These are phyloP conservation scores for Azemiops feae DNA, from an alignment of 2,113 vertebrate species.

Conservation along the genomic window DNA sequence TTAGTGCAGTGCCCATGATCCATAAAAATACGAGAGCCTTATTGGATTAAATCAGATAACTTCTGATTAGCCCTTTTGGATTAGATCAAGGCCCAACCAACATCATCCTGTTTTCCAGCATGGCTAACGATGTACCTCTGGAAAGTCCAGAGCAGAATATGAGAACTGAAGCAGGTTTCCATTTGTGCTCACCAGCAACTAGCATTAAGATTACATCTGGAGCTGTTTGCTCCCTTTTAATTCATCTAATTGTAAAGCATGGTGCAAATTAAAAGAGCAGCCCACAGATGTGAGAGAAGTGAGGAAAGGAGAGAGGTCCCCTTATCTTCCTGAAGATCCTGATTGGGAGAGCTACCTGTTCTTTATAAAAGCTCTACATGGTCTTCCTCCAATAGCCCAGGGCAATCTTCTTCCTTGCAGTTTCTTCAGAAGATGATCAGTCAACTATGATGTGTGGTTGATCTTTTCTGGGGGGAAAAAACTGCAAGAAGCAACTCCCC, in stretches of 20 bases:
- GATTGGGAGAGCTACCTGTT: background rate
- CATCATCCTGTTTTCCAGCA: background rate
- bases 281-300: background rate
- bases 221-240: background rate
- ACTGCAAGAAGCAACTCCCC: background rate
- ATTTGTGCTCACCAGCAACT: background rate
- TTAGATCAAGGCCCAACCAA: background rate
- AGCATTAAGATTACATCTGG: background rate
- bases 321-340: background rate
- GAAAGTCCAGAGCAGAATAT: background rate
- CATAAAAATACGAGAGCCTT: background rate
- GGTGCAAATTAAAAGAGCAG: background rate
- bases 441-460: background rate
- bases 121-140: background rate
- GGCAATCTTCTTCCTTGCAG: background rate
- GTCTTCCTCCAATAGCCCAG: background rate
- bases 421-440: background rate
- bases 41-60: background rate
- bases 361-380: background rate
- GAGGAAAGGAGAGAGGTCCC: background rate
- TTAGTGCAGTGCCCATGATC: background rate
- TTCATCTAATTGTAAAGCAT: background rate
- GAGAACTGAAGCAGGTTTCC: background rate
- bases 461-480: background rate
- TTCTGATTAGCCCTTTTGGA: background rate